Conservation (phyloP, 1,140 invertebrate species). For the Pseudomyrmex flavicornis region DNA sequence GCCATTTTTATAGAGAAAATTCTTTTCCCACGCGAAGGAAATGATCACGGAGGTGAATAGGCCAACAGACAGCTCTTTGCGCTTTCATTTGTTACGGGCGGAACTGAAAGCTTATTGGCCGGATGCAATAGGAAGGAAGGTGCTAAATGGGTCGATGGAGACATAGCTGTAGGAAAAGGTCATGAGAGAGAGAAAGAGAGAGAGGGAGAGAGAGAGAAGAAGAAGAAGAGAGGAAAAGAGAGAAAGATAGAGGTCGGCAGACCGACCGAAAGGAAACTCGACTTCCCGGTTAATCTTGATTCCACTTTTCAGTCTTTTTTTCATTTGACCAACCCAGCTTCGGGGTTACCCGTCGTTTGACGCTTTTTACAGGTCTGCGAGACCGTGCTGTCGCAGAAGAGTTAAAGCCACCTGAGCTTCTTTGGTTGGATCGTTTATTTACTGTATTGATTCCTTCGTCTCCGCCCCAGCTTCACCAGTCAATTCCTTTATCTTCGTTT, state of each 20-base stretch:
- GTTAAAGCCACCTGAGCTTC: conserved; percentile 39
- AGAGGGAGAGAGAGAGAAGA: too few species aligned
- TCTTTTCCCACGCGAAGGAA: background rate
- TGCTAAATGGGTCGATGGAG: conserved; percentile 57
- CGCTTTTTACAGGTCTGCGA: conserved; percentile 11
- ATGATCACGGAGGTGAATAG: conserved; percentile 16
- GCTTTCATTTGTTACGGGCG: conserved; percentile 34
- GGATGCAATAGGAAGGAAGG: conserved; percentile 59
- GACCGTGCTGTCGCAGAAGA: conserved; percentile 24
- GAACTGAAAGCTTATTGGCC: conserved; percentile 59
- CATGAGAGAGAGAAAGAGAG: background rate
- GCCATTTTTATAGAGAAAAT: background rate
- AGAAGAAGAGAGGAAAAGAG: too few species aligned
- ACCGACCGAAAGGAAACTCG: conserved; percentile 57
- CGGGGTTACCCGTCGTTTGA: conserved; percentile 1
- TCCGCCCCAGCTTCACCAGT: background rate
- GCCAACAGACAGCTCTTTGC: background rate
- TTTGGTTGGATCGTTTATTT: background rate
- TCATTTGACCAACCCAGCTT: conserved; percentile 33
- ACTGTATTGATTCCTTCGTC: conserved; percentile 50
- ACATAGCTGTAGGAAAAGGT: conserved; percentile 33
- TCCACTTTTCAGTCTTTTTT: conserved; percentile 38
- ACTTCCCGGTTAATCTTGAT: conserved; percentile 67
- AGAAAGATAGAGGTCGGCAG: conserved; percentile 13
- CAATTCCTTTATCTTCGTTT: conserved; percentile 8